Evolutionary conservation across 2,797 vertebrate genomes (phyloP).

Genomic region (Crocodylus rhombifer): DNA sequence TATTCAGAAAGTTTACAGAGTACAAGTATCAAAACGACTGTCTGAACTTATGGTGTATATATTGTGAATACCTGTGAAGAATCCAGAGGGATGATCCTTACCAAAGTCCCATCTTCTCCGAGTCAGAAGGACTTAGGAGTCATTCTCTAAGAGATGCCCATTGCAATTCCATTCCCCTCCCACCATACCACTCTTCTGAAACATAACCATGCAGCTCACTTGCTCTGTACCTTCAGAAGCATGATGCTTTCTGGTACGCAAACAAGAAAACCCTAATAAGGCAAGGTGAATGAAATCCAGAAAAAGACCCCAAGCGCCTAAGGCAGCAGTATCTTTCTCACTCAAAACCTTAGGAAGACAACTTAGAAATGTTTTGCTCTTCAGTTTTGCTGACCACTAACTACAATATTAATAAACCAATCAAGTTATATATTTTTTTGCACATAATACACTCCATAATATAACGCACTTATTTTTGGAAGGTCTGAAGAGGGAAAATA

Average conservation of each 20-base stretch:
- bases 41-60: neutral
- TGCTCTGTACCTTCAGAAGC: neutral
- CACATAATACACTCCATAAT: too few relatives aligned
- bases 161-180: neutral
- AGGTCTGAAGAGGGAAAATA: too few relatives aligned
- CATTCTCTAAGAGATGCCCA: neutral
- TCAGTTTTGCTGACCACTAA: neutral
- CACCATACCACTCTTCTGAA: neutral
- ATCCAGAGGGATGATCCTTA: neutral
- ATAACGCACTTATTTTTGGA: too few relatives aligned
- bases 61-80: neutral
- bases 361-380: too few relatives aligned
- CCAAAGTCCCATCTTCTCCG: neutral
- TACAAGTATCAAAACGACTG: neutral
- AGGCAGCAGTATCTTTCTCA: neutral
- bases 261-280: neutral
- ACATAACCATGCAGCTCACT: neutral
- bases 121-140: neutral
- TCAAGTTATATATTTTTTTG: neutral
- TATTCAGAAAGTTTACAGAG: neutral
- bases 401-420: neutral
- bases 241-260: neutral
- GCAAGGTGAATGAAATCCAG: neutral
- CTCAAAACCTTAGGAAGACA: neutral
- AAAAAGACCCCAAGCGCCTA: neutral